phyloP scores from a whole-genome alignment of 2,797 vertebrate species.

The Synaphobranchus kaupii region DNA sequence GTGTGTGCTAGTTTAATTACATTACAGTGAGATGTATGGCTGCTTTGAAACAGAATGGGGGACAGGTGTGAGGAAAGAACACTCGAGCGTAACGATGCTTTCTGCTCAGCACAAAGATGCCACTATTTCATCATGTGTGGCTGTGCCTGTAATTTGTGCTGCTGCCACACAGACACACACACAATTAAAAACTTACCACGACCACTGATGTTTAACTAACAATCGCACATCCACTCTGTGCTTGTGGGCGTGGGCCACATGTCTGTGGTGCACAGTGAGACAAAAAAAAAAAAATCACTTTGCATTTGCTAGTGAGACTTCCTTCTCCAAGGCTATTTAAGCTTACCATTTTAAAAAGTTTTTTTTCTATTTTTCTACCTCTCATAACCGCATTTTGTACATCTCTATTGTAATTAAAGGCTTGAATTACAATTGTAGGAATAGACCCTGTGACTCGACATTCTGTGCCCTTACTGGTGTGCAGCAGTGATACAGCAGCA shows the following conservation, averaged over 20 bases:
- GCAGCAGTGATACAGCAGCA: neutral
- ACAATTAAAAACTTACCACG: neutral
- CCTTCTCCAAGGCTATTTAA: neutral
- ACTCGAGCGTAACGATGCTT: neutral
- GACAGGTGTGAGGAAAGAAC: slow-evolving; percentile 10
- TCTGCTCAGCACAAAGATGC: neutral
- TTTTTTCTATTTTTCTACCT: no score
- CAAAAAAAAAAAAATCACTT: neutral
- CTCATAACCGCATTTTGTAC: no score
- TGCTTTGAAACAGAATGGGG: neutral
- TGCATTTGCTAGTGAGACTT: neutral
- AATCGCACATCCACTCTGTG: neutral
- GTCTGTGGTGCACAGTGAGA: neutral
- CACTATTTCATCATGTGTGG: neutral
- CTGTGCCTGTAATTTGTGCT: no score
- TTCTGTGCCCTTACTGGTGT: neutral
- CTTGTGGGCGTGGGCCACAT: neutral
- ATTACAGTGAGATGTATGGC: neutral
- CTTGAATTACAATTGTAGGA: neutral
- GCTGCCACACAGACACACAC: neutral
- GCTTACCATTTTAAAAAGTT: neutral
- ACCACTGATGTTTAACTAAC: neutral
- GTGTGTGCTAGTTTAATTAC: slow-evolving; percentile 6
- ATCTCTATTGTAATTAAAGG: neutral
- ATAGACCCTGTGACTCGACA: neutral